These are phyloP conservation scores for Tragelaphus scriptus DNA, from an alignment of 2,113 vertebrate genomes.

Conservation along the genomic window DNA sequence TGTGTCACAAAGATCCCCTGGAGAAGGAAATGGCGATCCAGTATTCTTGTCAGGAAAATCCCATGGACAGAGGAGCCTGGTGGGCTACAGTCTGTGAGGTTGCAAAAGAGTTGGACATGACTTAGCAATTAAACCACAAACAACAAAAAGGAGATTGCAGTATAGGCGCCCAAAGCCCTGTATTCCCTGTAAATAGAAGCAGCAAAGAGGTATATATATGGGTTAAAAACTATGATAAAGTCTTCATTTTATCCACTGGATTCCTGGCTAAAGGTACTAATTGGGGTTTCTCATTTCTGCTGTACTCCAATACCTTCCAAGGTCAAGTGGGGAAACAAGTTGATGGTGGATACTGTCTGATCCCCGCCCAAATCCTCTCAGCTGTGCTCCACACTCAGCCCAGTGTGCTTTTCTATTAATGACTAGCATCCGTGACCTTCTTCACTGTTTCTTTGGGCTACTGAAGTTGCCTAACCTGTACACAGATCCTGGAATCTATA, in stretches of 20 bases:
- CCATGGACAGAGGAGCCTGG: not conserved
- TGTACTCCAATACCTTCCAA: not conserved
- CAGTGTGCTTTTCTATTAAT: too few species aligned
- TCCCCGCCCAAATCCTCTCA: not conserved
- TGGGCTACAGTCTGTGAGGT: not conserved
- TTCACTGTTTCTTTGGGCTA: not conserved
- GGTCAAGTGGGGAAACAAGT: not conserved
- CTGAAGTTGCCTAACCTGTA: not conserved
- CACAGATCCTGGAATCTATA: not conserved
- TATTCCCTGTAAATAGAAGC: not conserved
- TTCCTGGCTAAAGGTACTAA: not conserved
- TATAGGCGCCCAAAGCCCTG: not conserved
- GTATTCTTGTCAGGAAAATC: not conserved
- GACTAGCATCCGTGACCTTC: not conserved
- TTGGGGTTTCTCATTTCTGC: not conserved
- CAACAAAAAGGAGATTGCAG: not conserved
- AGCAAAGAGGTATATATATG: not conserved
- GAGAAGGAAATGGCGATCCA: not conserved
- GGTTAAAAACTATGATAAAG: not conserved
- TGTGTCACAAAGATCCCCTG: not conserved
- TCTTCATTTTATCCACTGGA: not conserved
- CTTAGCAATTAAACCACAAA: not conserved
- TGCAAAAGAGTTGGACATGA: not conserved
- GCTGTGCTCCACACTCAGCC: too few species aligned
- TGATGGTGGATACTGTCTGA: not conserved